phyloP scores from a whole-genome alignment of 2,797 vertebrate species.

The Esox lucius region DNA sequence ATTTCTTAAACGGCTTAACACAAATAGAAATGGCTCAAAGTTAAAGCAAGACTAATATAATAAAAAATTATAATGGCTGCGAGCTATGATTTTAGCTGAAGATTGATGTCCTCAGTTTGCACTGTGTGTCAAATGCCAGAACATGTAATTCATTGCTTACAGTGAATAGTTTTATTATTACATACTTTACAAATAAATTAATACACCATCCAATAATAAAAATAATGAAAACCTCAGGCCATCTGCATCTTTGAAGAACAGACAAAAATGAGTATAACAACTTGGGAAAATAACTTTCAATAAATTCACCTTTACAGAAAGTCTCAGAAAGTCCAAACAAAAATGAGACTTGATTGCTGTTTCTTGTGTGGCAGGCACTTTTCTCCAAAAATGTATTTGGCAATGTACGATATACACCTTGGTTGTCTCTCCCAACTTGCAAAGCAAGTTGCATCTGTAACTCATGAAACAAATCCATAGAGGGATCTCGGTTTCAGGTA shows the following conservation, averaged over 20 bases:
- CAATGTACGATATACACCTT: constrained; percentile 38
- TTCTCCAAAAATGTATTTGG: constrained; percentile 46
- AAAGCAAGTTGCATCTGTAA: background rate
- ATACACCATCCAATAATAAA: no score
- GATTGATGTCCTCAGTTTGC: background rate
- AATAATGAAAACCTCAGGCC: no score
- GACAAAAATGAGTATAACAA: no score
- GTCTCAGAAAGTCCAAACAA: constrained; percentile 22
- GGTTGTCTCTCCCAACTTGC: constrained; percentile 21
- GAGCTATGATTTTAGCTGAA: background rate
- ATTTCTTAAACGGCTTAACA: background rate
- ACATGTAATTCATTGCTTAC: no score
- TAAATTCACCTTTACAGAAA: constrained; percentile 22
- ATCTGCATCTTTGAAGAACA: no score
- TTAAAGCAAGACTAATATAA: background rate
- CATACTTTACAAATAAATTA: no score
- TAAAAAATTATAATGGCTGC: background rate
- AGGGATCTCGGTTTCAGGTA: constrained; percentile 40
- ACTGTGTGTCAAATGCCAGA: no score
- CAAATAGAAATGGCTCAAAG: background rate
- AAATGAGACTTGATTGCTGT: constrained; percentile 27
- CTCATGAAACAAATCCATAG: constrained; percentile 4
- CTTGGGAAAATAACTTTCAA: constrained; percentile 5
- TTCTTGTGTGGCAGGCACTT: constrained; percentile 51
- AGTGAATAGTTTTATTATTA: no score